Evolutionary conservation across 1,140 invertebrate genomes (phyloP).

Genomic region (Latrodectus geometricus): DNA sequence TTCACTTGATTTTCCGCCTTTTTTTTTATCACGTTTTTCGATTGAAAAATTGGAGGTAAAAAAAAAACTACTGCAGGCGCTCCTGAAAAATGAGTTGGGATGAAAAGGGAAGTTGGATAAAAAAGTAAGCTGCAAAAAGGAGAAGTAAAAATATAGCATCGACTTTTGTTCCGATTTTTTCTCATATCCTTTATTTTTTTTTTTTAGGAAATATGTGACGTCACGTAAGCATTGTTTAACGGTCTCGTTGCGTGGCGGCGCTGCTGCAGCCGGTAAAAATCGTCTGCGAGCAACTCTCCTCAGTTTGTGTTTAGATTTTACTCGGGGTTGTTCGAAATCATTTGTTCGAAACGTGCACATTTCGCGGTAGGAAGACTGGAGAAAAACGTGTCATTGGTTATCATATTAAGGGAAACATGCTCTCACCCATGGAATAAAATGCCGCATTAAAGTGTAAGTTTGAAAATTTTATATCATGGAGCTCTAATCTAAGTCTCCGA

Average conservation of each 20-base stretch:
- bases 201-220: background rate
- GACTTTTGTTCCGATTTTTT: slow-evolving; percentile 54
- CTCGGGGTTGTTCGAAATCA: background rate
- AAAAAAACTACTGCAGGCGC: slow-evolving; percentile 9
- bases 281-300: background rate
- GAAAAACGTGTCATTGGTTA: slow-evolving; percentile 17
- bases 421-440: slow-evolving; percentile 13
- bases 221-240: slow-evolving; percentile 22
- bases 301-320: slow-evolving; percentile 51
- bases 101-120: background rate
- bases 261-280: slow-evolving; percentile 13
- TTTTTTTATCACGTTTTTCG: background rate
- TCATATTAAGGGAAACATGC: background rate
- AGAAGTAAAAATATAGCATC: slow-evolving; percentile 56
- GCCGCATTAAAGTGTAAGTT: slow-evolving; percentile 6
- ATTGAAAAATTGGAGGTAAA: slow-evolving; percentile 1
- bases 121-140: slow-evolving; percentile 21
- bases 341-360: background rate
- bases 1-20: slow-evolving; percentile 19
- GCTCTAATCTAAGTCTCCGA: background rate
- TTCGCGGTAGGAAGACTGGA: background rate
- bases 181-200: background rate
- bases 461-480: background rate
- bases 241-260: slow-evolving; percentile 26
- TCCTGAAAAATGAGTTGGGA: slow-evolving; percentile 33